Conservation (phyloP, 2,113 vertebrate genomes). For the mouse (Mus musculus) region GRCm39 chr4:117400001-117400500, state of each 20-base stretch:
- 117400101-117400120: not conserved
- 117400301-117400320: not conserved
- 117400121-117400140: not conserved
- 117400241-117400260: not conserved
- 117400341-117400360: no score
- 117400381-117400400: not conserved
- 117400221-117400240: not conserved
- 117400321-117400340: no score
- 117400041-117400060: not conserved
- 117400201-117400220: not conserved
- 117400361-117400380: not conserved
- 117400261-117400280: not conserved
- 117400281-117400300: not conserved
- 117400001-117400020: not conserved
- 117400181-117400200: not conserved
- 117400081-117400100: not conserved
- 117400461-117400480: not conserved
- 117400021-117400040: not conserved
- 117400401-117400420: not conserved
- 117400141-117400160: not conserved
- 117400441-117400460: not conserved
- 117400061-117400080: not conserved
- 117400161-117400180: no score
- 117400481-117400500: not conserved
- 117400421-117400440: constrained; percentile 9